A percentile compares a stretch with the other conserved stretches of the same genome.
phyloP scores from a whole-genome alignment of 2,113 vertebrate genomes.

The Vicugna pacos region DNA sequence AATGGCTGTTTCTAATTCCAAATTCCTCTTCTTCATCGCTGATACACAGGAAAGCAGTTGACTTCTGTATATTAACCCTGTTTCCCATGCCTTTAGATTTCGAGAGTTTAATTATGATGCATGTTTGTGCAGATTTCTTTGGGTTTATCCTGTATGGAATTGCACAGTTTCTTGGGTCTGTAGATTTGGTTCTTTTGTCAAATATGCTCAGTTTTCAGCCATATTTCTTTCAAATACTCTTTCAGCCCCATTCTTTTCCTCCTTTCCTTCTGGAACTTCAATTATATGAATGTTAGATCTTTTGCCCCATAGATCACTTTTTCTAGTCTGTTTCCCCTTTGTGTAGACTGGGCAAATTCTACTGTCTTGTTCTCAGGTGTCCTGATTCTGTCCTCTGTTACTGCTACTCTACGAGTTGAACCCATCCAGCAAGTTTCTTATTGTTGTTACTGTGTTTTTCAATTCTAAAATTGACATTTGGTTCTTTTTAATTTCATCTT shows the following conservation, averaged over 20 bases:
- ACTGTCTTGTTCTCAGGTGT: background rate
- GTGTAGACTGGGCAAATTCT: background rate
- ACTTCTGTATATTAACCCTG: background rate
- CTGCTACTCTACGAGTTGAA: background rate
- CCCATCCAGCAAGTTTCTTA: background rate
- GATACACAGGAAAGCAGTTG: background rate
- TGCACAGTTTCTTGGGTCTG: background rate
- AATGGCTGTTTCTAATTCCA: slow-evolving; percentile 8
- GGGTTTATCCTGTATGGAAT: background rate
- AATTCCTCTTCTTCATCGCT: background rate
- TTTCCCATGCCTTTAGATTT: background rate
- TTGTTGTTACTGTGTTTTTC: background rate
- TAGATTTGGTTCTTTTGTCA: slow-evolving; percentile 23
- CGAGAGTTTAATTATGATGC: background rate
- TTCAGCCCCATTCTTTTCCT: background rate
- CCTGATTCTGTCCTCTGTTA: background rate
- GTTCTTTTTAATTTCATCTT: slow-evolving; percentile 43
- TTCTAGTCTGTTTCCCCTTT: background rate
- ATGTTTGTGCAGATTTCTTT: background rate
- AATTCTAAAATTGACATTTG: slow-evolving; percentile 50
- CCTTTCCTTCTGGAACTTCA: background rate
- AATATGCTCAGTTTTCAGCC: background rate
- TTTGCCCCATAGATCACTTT: background rate
- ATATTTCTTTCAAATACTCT: slow-evolving; percentile 41
- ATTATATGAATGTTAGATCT: background rate